A percentile compares a stretch with the other conserved stretches of the same genome.
Evolutionary conservation across 2,888 invertebrate genomes (phyloP).

Genomic region (Lagria hirta): DNA sequence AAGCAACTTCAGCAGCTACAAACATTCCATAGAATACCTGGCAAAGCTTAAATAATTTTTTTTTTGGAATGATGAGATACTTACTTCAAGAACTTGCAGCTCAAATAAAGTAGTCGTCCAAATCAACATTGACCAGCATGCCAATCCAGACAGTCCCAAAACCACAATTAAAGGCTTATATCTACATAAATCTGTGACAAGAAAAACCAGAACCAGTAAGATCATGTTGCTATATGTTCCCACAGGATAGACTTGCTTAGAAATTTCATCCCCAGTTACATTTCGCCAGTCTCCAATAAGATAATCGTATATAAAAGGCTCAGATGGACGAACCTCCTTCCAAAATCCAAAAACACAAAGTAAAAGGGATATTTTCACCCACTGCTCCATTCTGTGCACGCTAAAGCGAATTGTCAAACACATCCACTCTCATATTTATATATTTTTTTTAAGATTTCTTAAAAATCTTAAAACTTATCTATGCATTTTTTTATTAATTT

Average conservation of each 20-base stretch:
- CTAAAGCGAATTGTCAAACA: too few relatives aligned
- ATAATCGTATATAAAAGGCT: constrained; percentile 75
- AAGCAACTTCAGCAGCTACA: constrained; percentile 86
- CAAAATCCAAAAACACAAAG: constrained; percentile 76
- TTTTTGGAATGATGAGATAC: too few relatives aligned
- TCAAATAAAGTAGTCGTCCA: constrained; percentile 69
- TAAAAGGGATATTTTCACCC: constrained; percentile 67
- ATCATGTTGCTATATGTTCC: constrained; percentile 81
- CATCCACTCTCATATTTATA: too few relatives aligned
- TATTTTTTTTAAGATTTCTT: too few relatives aligned
- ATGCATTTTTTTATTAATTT: too few relatives aligned
- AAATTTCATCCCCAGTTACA: constrained; percentile 61
- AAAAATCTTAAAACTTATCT: too few relatives aligned
- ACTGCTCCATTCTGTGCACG: constrained; percentile 46
- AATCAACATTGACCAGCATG: constrained; percentile 70
- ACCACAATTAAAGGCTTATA: constrained; percentile 85
- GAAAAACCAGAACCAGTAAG: constrained; percentile 71
- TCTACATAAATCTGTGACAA: constrained; percentile 76
- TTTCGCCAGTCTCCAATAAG: constrained; percentile 58
- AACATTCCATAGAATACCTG: constrained; percentile 78
- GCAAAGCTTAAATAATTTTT: background rate
- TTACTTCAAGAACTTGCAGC: constrained; percentile 61
- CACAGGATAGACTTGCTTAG: constrained; percentile 75
- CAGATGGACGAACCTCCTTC: constrained; percentile 76
- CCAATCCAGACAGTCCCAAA: constrained; percentile 71